phyloP scores from a whole-genome alignment of 2,797 vertebrate species.

The Phrynocephalus vlangalii region DNA sequence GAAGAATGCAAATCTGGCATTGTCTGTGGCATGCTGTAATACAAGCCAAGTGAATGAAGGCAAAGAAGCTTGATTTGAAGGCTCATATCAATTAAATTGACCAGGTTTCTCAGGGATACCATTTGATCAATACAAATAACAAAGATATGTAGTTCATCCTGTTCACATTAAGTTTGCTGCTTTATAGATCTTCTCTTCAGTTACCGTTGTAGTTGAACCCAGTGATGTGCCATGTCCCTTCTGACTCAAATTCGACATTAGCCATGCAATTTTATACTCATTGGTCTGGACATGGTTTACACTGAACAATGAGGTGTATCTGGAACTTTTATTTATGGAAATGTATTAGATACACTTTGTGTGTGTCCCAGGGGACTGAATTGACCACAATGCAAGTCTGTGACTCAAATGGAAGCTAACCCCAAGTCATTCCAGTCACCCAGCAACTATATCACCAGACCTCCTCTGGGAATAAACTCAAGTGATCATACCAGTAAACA shows the following conservation, averaged over 20 bases:
- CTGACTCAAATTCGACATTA: neutral
- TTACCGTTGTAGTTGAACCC: no score
- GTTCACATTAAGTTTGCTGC: no score
- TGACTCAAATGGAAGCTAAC: constrained; percentile 5
- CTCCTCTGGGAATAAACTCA: constrained; percentile 20
- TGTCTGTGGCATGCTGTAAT: no score
- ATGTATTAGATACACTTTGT: neutral
- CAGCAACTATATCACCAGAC: neutral
- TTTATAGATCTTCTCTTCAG: no score
- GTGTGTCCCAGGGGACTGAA: neutral
- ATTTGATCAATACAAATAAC: no score
- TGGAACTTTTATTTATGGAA: neutral
- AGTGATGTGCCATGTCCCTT: no score
- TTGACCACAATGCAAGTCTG: neutral
- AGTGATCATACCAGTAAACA: constrained; percentile 52
- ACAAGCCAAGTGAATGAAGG: no score
- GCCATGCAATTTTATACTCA: neutral
- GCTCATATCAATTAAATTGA: no score
- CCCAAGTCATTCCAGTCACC: neutral
- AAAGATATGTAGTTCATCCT: no score
- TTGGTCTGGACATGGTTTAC: neutral
- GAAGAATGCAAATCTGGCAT: no score
- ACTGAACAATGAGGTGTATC: neutral
- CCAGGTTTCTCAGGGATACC: no score
- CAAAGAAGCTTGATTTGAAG: no score